phyloP scores from a whole-genome alignment of 2,113 vertebrate genomes.

The Sorex fumeus region DNA sequence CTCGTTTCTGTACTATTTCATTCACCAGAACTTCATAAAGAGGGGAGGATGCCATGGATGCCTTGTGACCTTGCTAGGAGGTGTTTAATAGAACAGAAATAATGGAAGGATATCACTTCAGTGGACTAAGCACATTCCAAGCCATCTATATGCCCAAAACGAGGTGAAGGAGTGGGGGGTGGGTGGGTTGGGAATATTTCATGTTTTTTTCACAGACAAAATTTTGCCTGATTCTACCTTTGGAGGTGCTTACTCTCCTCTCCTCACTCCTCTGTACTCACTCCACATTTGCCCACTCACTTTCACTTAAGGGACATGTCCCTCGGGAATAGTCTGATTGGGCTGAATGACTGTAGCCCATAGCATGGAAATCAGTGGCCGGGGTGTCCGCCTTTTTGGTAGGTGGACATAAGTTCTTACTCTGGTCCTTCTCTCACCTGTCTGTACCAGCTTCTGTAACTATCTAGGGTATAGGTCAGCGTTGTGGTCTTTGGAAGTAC shows the following conservation, averaged over 20 bases:
- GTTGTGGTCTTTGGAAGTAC: neutral
- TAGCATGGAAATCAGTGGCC: no score
- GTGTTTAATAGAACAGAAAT: slow-evolving; percentile 14
- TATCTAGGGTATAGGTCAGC: neutral
- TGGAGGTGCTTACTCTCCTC: neutral
- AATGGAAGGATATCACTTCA: neutral
- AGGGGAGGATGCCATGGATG: neutral
- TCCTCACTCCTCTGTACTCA: neutral
- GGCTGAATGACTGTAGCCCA: neutral
- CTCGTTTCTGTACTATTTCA: slow-evolving; percentile 27
- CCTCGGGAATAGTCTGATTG: neutral
- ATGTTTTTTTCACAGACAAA: neutral
- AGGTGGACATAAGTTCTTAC: neutral
- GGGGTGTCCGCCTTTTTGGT: neutral
- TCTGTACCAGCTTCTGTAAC: neutral
- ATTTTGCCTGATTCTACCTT: neutral
- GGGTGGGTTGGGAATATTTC: neutral
- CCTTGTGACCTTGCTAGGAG: slow-evolving; percentile 17
- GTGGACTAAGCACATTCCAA: neutral
- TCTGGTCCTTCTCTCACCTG: neutral
- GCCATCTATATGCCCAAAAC: neutral
- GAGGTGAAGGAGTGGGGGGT: neutral
- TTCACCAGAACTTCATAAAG: neutral
- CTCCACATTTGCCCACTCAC: neutral
- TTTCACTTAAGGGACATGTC: neutral